phyloP scores from a whole-genome alignment of 2,113 vertebrate genomes.

The Rhea americana region DNA sequence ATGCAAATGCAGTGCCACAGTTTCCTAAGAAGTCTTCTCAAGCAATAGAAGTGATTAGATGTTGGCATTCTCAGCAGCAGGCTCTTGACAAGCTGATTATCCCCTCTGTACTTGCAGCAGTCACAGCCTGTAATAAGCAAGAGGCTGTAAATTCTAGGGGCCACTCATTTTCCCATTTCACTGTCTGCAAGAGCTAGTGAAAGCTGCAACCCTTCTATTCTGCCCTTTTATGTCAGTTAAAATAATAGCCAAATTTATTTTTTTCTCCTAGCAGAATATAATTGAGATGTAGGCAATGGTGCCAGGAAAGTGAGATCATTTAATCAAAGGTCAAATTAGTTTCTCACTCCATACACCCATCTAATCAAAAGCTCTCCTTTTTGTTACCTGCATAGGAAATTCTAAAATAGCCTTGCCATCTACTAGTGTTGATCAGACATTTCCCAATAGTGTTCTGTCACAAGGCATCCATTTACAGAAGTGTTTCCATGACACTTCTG shows the following conservation, averaged over 20 bases:
- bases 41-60: slow-evolving; percentile 64
- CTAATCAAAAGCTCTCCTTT: slow-evolving; percentile 33
- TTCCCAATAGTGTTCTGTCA: slow-evolving; percentile 19
- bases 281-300: slow-evolving; percentile 66
- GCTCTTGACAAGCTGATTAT: slow-evolving; percentile 77
- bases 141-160: slow-evolving; percentile 63
- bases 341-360: slow-evolving; percentile 34
- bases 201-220: slow-evolving; percentile 62
- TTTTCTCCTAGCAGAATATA: slow-evolving; percentile 29
- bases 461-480: not conserved
- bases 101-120: slow-evolving; percentile 63
- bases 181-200: slow-evolving; percentile 58
- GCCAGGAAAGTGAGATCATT: slow-evolving; percentile 50
- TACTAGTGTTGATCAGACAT: not conserved
- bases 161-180: slow-evolving; percentile 74
- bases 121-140: slow-evolving; percentile 71
- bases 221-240: slow-evolving; percentile 69
- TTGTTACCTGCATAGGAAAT: slow-evolving; percentile 45
- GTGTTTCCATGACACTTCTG: slow-evolving; percentile 16
- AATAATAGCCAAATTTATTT: slow-evolving; percentile 69
- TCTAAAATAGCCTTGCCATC: slow-evolving; percentile 1
- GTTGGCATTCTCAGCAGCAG: slow-evolving; percentile 62
- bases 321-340: slow-evolving; percentile 67
- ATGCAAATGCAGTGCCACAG: slow-evolving; percentile 63
- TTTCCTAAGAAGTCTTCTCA: slow-evolving; percentile 61